phyloP scores from a whole-genome alignment of 1,140 invertebrate species.

The Drosophila sturtevanti region DNA sequence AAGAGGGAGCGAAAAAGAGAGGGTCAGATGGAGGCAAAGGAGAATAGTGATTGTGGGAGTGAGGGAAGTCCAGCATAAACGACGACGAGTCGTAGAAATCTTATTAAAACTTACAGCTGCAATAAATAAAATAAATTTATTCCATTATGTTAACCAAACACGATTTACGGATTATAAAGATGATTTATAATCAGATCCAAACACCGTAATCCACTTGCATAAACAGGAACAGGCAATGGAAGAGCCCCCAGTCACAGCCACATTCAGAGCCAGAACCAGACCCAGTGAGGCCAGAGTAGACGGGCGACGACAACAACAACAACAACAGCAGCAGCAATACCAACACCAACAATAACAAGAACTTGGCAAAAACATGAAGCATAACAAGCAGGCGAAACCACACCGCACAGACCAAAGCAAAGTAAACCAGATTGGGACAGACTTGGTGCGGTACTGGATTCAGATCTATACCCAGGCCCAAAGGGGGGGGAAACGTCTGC shows the following conservation, averaged over 20 bases:
- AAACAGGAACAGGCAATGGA: constrained; percentile 57
- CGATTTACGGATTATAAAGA: constrained; percentile 81
- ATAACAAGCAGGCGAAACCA: constrained; percentile 67
- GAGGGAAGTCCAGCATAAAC: constrained; percentile 26
- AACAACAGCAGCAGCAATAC: constrained; percentile 28
- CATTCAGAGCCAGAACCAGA: constrained; percentile 12
- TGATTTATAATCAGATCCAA: constrained; percentile 81
- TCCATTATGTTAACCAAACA: constrained; percentile 81
- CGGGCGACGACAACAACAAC: neutral
- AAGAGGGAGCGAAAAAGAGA: neutral
- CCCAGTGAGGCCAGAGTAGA: neutral
- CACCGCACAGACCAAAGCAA: constrained; percentile 27
- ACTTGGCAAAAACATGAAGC: constrained; percentile 75
- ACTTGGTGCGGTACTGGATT: neutral
- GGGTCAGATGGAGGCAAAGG: neutral
- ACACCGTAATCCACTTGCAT: constrained; percentile 81
- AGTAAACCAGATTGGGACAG: constrained; percentile 17
- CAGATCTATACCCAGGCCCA: constrained; percentile 18
- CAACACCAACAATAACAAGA: constrained; percentile 50
- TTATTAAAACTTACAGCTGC: constrained; percentile 81
- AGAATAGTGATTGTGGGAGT: too few relatives aligned
- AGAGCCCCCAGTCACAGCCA: neutral
- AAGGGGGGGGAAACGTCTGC: constrained; percentile 7
- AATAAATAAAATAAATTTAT: constrained; percentile 82
- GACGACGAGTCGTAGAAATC: constrained; percentile 67